Conservation (phyloP, 2,797 vertebrate genomes). For the Lemur catta region DNA sequence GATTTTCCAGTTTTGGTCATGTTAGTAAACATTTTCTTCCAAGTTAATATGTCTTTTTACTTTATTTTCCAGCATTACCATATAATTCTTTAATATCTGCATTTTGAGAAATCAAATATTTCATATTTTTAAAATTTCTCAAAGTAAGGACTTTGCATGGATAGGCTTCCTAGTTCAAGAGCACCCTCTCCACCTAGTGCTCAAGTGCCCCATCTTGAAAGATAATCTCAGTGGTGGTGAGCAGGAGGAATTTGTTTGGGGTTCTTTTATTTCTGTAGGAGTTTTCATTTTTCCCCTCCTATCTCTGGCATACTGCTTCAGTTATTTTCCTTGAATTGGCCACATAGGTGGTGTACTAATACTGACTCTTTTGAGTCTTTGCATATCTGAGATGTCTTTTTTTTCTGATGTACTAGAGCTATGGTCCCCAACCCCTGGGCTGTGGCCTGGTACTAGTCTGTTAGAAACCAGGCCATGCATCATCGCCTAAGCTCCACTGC, state of each 20-base stretch:
- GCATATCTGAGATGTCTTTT: not conserved
- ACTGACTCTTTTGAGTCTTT: not conserved
- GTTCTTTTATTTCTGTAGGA: not conserved
- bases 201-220: not conserved
- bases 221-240: not conserved
- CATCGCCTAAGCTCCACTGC: too few species aligned
- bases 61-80: not conserved
- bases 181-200: not conserved
- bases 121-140: not conserved
- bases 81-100: not conserved
- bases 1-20: not conserved
- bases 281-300: too few species aligned
- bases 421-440: too few species aligned
- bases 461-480: too few species aligned
- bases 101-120: not conserved
- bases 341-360: accelerated
- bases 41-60: not conserved
- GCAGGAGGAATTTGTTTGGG: not conserved
- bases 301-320: not conserved
- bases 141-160: not conserved
- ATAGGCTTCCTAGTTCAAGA: not conserved
- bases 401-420: too few species aligned
- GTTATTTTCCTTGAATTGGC: not conserved
- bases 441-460: too few species aligned
- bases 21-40: not conserved